These are phyloP conservation scores for Cromileptes altivelis DNA, from an alignment of 2,113 vertebrate species.

Conservation along the genomic window DNA sequence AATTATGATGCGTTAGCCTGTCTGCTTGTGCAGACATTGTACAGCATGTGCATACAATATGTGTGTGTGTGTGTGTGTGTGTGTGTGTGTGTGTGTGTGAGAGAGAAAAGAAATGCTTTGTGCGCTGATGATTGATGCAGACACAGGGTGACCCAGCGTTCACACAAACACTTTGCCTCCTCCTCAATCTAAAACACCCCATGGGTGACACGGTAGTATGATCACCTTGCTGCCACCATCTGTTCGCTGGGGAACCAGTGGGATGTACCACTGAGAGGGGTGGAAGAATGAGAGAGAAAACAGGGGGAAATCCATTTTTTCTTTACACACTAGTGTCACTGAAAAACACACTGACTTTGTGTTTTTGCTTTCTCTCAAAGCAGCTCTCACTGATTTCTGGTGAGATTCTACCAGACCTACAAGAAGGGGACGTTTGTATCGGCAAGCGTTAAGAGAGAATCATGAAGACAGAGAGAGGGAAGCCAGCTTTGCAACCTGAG, in stretches of 20 bases:
- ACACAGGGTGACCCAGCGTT: constrained; percentile 35
- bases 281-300: not conserved
- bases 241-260: constrained; percentile 46
- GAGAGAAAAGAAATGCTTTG: not conserved
- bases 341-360: not conserved
- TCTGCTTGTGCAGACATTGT: not conserved
- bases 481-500: not conserved
- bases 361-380: not conserved
- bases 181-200: constrained; percentile 42
- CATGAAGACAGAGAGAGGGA: not conserved
- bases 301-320: not conserved
- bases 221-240: constrained; percentile 58
- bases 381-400: not conserved
- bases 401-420: too few species aligned
- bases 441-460: not conserved
- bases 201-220: constrained; percentile 38
- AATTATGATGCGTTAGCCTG: constrained; percentile 50
- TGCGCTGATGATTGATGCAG: constrained; percentile 39
- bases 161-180: constrained; percentile 24
- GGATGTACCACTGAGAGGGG: constrained; percentile 46
- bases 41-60: not conserved
- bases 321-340: not conserved
- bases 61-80: not conserved
- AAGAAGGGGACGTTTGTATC: not conserved
- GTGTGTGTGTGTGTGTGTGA: not conserved